These are phyloP conservation scores for Hippolais icterina DNA, from an alignment of 2,113 vertebrate species.

Conservation along the genomic window DNA sequence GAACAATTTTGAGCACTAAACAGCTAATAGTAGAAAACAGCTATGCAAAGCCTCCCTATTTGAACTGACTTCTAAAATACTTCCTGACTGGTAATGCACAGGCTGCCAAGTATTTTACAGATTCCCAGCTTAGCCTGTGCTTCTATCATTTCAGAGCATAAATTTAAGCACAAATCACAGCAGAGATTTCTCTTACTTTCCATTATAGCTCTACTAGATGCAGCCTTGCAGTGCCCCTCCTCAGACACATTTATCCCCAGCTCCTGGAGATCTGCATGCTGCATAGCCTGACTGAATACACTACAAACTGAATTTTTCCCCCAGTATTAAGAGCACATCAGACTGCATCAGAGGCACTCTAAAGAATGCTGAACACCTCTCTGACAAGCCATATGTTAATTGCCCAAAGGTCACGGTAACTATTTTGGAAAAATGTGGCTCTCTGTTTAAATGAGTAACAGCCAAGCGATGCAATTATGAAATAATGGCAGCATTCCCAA, in stretches of 20 bases:
- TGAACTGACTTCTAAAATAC: background rate
- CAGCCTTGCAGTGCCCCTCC: background rate
- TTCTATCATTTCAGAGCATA: background rate
- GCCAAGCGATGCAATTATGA: background rate
- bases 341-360: background rate
- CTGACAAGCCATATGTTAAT: background rate
- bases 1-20: background rate
- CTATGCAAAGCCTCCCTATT: background rate
- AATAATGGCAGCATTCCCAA: background rate
- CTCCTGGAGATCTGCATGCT: background rate
- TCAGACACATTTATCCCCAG: background rate
- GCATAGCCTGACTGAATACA: background rate
- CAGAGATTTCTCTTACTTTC: background rate
- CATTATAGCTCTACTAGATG: background rate
- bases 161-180: background rate
- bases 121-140: background rate
- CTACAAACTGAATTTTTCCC: background rate
- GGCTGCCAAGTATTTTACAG: background rate
- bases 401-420: background rate
- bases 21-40: background rate
- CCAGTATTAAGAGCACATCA: background rate
- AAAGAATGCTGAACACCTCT: background rate
- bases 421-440: background rate
- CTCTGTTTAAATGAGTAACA: background rate
- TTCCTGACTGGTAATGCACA: background rate